These are phyloP conservation scores for Pipistrellus nathusii DNA, from an alignment of 2,797 vertebrate genomes.

Conservation along the genomic window DNA sequence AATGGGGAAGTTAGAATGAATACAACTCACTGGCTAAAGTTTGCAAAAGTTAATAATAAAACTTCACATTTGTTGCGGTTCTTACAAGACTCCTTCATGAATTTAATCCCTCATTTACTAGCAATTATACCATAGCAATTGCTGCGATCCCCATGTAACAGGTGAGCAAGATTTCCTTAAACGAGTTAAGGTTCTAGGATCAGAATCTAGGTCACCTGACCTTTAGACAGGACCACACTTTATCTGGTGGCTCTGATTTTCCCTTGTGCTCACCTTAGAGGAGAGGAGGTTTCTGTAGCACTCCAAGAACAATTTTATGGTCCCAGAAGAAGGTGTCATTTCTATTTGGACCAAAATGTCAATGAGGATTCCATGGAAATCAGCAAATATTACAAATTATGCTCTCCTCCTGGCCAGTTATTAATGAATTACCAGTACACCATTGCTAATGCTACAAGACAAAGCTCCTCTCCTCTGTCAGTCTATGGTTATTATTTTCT, in stretches of 20 bases:
- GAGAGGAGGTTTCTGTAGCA: background rate
- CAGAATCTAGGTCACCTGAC: background rate
- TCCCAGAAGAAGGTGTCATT: background rate
- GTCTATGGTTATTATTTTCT: background rate
- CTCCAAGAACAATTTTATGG: background rate
- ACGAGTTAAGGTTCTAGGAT: background rate
- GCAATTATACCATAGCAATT: background rate
- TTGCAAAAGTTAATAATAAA: background rate
- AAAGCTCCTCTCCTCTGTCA: background rate
- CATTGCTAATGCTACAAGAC: background rate
- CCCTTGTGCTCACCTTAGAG: background rate
- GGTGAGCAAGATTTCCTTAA: background rate
- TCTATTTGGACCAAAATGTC: background rate
- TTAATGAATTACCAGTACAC: background rate
- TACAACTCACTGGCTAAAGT: background rate
- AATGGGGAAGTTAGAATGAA: background rate
- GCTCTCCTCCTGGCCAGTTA: background rate
- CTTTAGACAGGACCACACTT: background rate
- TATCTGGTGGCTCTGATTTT: background rate
- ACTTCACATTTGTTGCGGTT: background rate
- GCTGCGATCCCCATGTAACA: background rate
- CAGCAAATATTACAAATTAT: background rate
- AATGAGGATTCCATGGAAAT: background rate
- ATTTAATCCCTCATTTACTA: background rate
- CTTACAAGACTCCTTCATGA: background rate